Conservation (phyloP, 1,140 invertebrate species). For the Drosophila melanica region DNA sequence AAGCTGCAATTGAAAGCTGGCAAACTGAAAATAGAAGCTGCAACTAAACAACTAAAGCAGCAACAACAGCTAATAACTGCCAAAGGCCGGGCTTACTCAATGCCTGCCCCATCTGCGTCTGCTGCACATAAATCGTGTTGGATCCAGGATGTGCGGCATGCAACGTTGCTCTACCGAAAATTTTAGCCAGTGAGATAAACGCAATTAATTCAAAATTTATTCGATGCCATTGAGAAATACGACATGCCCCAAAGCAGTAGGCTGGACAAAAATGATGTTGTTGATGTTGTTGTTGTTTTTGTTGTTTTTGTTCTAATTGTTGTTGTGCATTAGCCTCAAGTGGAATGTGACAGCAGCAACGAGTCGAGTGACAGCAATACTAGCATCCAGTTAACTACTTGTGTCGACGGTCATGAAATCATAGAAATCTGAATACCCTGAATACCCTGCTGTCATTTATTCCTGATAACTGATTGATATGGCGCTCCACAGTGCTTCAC, state of each 20-base stretch:
- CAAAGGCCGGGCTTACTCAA: slow-evolving; percentile 35
- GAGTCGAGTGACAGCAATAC: slow-evolving; percentile 46
- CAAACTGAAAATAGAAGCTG: slow-evolving; percentile 27
- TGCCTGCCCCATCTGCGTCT: slow-evolving; percentile 22
- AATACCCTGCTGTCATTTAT: slow-evolving; percentile 49
- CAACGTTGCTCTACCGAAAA: slow-evolving; percentile 15
- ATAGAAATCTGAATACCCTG: too few relatives aligned
- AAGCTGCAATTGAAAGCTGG: slow-evolving; percentile 12
- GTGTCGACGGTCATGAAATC: slow-evolving; percentile 3
- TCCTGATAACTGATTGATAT: slow-evolving; percentile 67
- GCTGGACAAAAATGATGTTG: slow-evolving; percentile 37
- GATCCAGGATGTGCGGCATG: background rate
- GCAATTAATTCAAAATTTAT: slow-evolving; percentile 80
- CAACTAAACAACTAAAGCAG: slow-evolving; percentile 17
- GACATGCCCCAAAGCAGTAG: slow-evolving; percentile 29
- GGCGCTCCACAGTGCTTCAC: slow-evolving; percentile 31
- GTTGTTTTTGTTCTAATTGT: slow-evolving; percentile 26
- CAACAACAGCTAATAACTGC: slow-evolving; percentile 56
- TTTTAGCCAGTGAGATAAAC: slow-evolving; percentile 44
- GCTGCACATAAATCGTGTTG: slow-evolving; percentile 24
- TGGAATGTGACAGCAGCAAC: slow-evolving; percentile 64
- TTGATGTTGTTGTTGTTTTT: slow-evolving; percentile 21
- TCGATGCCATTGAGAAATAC: slow-evolving; percentile 52
- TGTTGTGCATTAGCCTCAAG: slow-evolving; percentile 61
- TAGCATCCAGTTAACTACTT: slow-evolving; percentile 12